A percentile compares a stretch with the other conserved stretches of the same genome.
Evolutionary conservation across 1,140 invertebrate species (phyloP).

Genomic region (Musca domestica): DNA sequence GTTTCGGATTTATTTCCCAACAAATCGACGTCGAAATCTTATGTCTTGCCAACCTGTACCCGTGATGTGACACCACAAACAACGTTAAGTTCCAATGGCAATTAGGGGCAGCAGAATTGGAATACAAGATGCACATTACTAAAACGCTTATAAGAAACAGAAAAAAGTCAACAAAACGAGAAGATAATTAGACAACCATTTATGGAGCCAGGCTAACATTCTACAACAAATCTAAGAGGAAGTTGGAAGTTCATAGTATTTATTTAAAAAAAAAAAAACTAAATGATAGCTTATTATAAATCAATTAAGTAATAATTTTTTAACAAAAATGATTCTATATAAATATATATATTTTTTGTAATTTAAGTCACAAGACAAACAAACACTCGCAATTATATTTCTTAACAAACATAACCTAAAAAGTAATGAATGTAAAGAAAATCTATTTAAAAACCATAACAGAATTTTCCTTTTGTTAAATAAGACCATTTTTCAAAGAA

Average conservation of each 20-base stretch:
- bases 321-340: too few relatives aligned
- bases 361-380: too few relatives aligned
- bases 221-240: slow-evolving; percentile 8
- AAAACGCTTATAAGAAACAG: too few relatives aligned
- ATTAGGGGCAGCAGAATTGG: not conserved
- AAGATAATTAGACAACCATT: not conserved
- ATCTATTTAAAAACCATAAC: too few relatives aligned
- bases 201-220: not conserved
- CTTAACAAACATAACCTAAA: slow-evolving; percentile 8
- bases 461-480: too few relatives aligned
- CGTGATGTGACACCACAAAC: slow-evolving; percentile 34
- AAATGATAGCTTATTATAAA: too few relatives aligned
- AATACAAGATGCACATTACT: too few relatives aligned
- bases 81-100: slow-evolving; percentile 3
- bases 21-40: slow-evolving; percentile 27
- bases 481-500: too few relatives aligned
- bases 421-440: not conserved
- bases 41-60: slow-evolving; percentile 37
- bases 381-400: slow-evolving; percentile 1
- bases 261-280: too few relatives aligned
- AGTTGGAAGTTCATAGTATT: not conserved
- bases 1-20: slow-evolving; percentile 45
- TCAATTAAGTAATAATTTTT: too few relatives aligned
- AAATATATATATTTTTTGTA: too few relatives aligned
- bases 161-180: not conserved